Base-by-base conservation (phyloP, 2,797 vertebrate species). In the Rhinella marina region DNA sequence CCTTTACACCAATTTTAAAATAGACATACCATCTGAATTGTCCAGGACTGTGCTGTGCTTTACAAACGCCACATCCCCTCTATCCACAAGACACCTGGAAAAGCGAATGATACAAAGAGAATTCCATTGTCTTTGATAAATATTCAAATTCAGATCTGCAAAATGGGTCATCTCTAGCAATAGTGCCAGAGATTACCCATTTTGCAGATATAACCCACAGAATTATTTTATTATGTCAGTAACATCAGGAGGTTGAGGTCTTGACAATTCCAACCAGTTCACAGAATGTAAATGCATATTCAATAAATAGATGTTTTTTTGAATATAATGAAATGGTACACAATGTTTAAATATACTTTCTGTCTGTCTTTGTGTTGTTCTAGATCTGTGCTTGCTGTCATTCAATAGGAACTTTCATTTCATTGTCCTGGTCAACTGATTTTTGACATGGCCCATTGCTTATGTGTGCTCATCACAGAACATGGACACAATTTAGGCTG, bases 61-160 rank as follows among this genome's bases (percentile, higher is more conserved):
- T 90, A 96, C 94, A 92, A 98, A 98, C 76, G 97, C 96, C 0
- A 98, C 96, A 0, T 98, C 94, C 91, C 97, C 97, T 83, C 73
- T 90, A 5, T 97, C 96, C 89, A 77, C 96, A 91, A 98, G 87
- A 90, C 97, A 98, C 92, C 97, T 98, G 86, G 0, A 77, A n/a
- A 89, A 41, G 78, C 13, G 81, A 54, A 75, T 13, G 9, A 73
- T 68, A 29, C 0, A n/a, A 13, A 29, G 2, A 75, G 72, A 32
- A 41, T 2, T 61, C 17, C 27, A 41, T 21, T 19, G 12, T 27
- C 50, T 56, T 54, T 16, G 6, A 7, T 81, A 41, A 41, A 81
- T 81, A 41, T 81, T 81, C 17, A 11, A 57, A 12, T 16, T 17
- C 68, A 32, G 2, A 27, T 25, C 27, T 27, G 25, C 13, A 12